These are phyloP conservation scores for Tanytarsus gracilentus DNA, from an alignment of 2,888 invertebrate species.

Conservation along the genomic window DNA sequence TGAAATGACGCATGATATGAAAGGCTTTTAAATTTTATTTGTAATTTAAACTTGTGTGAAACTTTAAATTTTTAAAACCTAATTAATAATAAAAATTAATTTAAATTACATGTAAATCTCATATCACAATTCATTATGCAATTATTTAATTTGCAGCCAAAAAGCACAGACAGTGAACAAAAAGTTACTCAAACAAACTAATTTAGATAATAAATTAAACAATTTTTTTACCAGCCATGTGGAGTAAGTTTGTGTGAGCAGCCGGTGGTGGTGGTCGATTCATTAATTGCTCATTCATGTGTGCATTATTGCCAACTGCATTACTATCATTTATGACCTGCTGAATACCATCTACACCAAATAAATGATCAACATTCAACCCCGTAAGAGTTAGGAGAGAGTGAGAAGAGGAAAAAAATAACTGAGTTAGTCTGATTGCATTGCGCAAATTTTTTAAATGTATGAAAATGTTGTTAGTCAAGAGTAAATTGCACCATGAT, in stretches of 20 bases:
- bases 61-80: no score
- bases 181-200: neutral
- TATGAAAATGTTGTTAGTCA: no score
- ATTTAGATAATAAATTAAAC: constrained; percentile 17
- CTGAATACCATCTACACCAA: constrained; percentile 18
- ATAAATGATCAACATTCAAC: neutral
- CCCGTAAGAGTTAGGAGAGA: neutral
- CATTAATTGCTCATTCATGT: neutral
- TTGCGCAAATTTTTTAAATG: no score
- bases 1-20: no score
- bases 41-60: no score
- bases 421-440: constrained; percentile 16
- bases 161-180: neutral
- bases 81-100: no score
- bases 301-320: constrained; percentile 38
- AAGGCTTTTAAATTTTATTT: no score
- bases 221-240: constrained; percentile 62
- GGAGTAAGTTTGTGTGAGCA: constrained; percentile 62
- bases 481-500: no score
- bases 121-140: no score
- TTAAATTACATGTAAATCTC: no score
- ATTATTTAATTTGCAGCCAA: neutral
- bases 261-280: constrained; percentile 62
- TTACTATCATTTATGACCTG: constrained; percentile 44
- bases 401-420: neutral